Base-by-base conservation (phyloP, 2,113 vertebrate species). In the Tricholaema leucomelas region DNA sequence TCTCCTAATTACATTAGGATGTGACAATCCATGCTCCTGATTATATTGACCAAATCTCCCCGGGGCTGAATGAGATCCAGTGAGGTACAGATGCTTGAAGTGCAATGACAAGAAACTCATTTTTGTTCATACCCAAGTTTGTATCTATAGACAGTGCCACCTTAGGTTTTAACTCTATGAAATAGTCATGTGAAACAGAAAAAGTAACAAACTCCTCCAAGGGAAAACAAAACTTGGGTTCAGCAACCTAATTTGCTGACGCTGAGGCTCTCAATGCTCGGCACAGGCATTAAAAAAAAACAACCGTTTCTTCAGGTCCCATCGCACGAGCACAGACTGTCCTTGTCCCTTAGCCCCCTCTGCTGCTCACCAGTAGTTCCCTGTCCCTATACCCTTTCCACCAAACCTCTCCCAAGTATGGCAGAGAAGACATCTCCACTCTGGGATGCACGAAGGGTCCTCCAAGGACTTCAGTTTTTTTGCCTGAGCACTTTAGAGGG, bases 361-460 rank as follows among this genome's bases (percentile, higher is more conserved):
- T 67, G 79, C 31, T 81, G 15, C 38, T 81, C 2, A 0, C 0
- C 0, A 6, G 5, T 23, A 6, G 5, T 23, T 60, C 55, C 46
- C 18, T 55, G 31, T 28, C 16, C 25, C 28, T 21, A 74, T 21
- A 2, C 15, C 59, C 9, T 11, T 79, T 46, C 20, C 35, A 67
- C 14, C 30, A 44, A 79, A n/a, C 3, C 8, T 63, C 25, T 65
- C 40, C 36, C 17, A 6, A 0, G 0, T 4, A 30, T 5, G 30
- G 12, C 35, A 79, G 30, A 87, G 63, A 28, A 42, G 83, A 35
- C 14, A 30, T 0, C 2, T 21, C 5, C 12, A 2, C 23, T 61
- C 42, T 33, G 30, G 42, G 33, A 58, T 63, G 13, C 12, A 77
- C 2, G 5, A 1, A 10, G 10, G 6, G 10, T 70, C 14, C 36